A percentile compares a stretch with the other conserved stretches of the same genome.
These are phyloP conservation scores for Myotis lucifugus DNA, from an alignment of 2,113 vertebrate species.

Conservation along the genomic window DNA sequence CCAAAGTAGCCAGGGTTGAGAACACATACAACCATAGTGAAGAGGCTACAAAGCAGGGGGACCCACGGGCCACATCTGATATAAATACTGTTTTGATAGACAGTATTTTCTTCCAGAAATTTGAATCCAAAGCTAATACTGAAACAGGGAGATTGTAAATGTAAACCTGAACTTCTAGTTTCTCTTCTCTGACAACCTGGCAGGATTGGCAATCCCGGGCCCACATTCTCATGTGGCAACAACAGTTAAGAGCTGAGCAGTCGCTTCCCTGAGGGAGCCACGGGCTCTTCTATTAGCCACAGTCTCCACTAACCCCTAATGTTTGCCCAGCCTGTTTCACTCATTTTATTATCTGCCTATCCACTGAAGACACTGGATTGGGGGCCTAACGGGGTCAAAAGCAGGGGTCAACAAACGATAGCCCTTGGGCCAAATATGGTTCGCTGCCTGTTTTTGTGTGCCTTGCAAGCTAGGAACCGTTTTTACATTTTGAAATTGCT, in stretches of 20 bases:
- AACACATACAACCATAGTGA: neutral
- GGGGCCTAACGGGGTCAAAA: neutral
- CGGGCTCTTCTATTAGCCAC: neutral
- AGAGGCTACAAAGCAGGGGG: neutral
- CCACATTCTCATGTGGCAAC: neutral
- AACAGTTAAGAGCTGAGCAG: neutral
- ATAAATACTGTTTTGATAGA: neutral
- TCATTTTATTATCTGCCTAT: neutral
- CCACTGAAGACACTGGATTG: neutral
- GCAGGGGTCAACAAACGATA: neutral
- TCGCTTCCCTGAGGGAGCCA: neutral
- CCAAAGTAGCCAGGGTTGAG: neutral
- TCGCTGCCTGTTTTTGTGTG: neutral
- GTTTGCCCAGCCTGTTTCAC: neutral
- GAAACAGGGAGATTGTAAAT: neutral
- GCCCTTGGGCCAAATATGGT: neutral
- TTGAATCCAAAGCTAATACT: neutral
- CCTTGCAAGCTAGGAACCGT: neutral
- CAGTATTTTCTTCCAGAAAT: neutral
- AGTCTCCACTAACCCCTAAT: neutral
- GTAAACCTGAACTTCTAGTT: slow-evolving; percentile 5
- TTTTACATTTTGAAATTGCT: neutral
- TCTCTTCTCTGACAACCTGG: neutral
- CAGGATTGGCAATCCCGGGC: neutral
- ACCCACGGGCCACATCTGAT: neutral